These are phyloP conservation scores for Acestrorhynchus altus DNA, from an alignment of 2,797 vertebrate genomes.

Conservation along the genomic window DNA sequence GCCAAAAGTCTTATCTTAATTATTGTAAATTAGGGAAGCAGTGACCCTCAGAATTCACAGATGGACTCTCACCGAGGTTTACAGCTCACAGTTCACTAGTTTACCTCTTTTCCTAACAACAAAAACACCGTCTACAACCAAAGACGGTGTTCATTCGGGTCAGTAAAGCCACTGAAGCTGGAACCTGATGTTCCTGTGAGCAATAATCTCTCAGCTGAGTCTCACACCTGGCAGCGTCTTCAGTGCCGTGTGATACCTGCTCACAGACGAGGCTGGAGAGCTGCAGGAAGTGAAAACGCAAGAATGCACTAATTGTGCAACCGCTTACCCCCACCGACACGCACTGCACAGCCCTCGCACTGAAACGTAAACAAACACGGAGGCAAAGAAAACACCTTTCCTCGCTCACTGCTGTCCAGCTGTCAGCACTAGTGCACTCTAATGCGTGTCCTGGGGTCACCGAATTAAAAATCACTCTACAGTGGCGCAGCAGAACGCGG, in stretches of 20 bases:
- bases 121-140: no score
- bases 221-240: no score
- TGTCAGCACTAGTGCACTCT: neutral
- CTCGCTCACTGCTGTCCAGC: neutral
- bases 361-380: neutral
- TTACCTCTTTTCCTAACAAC: no score
- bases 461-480: constrained; percentile 31
- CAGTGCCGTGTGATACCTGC: neutral
- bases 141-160: no score
- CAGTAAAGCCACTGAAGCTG: no score
- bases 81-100: no score
- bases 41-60: no score
- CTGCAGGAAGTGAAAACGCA: neutral
- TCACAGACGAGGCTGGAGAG: neutral
- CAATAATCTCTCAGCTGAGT: neutral
- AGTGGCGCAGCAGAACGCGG: neutral
- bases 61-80: no score
- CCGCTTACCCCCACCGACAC: neutral
- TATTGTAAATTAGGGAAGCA: no score
- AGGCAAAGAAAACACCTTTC: neutral
- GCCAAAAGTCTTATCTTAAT: no score
- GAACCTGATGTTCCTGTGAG: neutral
- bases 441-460: constrained; percentile 31
- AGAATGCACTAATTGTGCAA: neutral
- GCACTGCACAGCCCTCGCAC: neutral